These are phyloP conservation scores for Machimus rusticus DNA, from an alignment of 2,888 invertebrate genomes.

Conservation along the genomic window DNA sequence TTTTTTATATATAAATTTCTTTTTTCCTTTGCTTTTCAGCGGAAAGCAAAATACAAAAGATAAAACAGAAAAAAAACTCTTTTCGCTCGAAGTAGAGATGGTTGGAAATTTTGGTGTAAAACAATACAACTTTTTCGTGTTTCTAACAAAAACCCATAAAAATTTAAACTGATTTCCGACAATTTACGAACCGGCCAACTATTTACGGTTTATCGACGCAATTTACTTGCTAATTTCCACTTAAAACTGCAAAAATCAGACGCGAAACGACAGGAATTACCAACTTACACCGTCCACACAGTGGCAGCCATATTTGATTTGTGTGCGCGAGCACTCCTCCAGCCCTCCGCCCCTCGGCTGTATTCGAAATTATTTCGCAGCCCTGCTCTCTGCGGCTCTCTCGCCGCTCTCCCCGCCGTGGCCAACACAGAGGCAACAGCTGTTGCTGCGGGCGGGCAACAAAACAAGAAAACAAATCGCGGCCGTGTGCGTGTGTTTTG, in stretches of 20 bases:
- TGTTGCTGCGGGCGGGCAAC: not conserved
- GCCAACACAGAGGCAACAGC: not conserved
- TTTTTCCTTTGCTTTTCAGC: not conserved
- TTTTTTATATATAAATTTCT: not conserved
- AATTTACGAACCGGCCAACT: not conserved
- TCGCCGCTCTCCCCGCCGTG: not conserved
- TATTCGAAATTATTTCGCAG: not conserved
- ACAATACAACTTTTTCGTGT: not conserved
- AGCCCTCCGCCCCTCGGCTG: not conserved
- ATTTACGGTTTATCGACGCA: not conserved
- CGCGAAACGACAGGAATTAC: slow-evolving; percentile 31
- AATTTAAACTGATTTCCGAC: not conserved
- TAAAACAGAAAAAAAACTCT: not conserved
- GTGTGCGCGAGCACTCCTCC: slow-evolving; percentile 12
- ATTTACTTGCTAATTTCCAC: slow-evolving; percentile 12
- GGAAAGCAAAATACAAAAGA: not conserved
- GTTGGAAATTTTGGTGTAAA: not conserved
- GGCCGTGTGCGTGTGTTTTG: not conserved
- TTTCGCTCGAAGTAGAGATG: not conserved
- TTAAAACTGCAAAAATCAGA: slow-evolving; percentile 22
- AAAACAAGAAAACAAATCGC: not conserved
- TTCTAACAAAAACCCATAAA: slow-evolving; percentile 12
- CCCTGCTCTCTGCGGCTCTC: not conserved
- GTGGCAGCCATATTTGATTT: slow-evolving; percentile 39
- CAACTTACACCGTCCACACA: slow-evolving; percentile 10